Base-by-base conservation (phyloP, 30 jellyfish, hydroid and myxozoan species). In the Aurelia aurita complex sp. Pacific region DNA sequence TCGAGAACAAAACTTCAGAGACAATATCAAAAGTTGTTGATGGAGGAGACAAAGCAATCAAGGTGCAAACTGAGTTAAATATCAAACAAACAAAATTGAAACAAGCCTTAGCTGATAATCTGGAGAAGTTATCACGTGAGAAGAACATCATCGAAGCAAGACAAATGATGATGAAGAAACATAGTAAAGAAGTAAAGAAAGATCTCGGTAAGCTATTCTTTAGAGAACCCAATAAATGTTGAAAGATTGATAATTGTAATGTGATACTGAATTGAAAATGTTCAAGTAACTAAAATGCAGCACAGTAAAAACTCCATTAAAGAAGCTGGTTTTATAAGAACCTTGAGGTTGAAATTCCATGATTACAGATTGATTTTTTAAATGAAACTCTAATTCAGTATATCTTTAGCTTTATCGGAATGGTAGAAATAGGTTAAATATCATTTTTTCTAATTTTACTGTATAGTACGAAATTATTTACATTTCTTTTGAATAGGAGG, bases 1-100 rank as follows among this genome's bases (percentile, higher is more conserved):
- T 92, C 14, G 79, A 82, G 80, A 88, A 86, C 67, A 88, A 83
- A 66, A 86, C 98, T 1, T 90, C 91, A 23, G 97, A 92, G 60
- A 82, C 98, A 4, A 34, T 87, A 55, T 16, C 77, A 1, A 83
- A 70, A 40, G 85, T 77, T 11, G 88, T 92, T 15, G 84, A 94
- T 1, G 91, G 89, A 69, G 77, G 85, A 23, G 92, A 92, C n/a
- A 80, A 87, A 63, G 80, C 67, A 13, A 52, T 92, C 36, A 38
- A 74, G 19, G 79, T 64, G 55, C 93, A 92, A 75, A 59, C 86
- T 0, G 87, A 75, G 35, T 61, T 92, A 16, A 81, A 70, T 54
- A 86, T 7, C 59, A 79, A 92, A 63, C 98, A 92, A 73, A 59
- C 43, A 33, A 40, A 89, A 2, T 62, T 92, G 51, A 83, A 86